Percentiles rank a stretch among this genome's conserved stretches.
phyloP scores from a whole-genome alignment of 2,113 vertebrate species.

The Danionella cerebrum region DNA sequence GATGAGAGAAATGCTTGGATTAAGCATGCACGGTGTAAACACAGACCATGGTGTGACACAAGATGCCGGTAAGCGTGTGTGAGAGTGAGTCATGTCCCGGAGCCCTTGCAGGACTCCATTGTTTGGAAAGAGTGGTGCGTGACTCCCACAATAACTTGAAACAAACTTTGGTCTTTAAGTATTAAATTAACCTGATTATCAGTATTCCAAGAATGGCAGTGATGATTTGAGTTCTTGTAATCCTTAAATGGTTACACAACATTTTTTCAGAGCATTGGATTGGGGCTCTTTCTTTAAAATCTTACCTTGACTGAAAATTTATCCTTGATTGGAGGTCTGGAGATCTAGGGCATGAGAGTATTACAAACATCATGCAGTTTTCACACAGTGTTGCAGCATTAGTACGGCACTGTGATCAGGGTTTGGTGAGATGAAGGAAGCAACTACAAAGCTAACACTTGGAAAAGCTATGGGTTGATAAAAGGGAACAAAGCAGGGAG shows the following conservation, averaged over 20 bases:
- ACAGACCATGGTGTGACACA: background rate
- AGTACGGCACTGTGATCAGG: background rate
- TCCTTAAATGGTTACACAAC: constrained; percentile 1
- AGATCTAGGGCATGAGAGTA: constrained; percentile 68
- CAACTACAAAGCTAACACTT: background rate
- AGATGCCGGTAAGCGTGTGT: background rate
- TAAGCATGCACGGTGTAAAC: background rate
- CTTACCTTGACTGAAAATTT: constrained; percentile 67
- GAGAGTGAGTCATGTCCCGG: background rate
- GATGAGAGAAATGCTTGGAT: background rate
- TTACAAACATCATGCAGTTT: constrained; percentile 63
- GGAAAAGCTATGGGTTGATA: background rate
- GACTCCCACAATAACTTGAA: background rate
- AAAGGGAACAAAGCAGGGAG: background rate
- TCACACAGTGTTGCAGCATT: constrained; percentile 26
- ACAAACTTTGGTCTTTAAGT: background rate
- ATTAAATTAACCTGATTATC: background rate
- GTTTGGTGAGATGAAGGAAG: constrained; percentile 2
- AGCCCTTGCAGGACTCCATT: background rate
- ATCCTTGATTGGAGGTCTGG: constrained; percentile 65
- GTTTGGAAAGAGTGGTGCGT: constrained; percentile 15
- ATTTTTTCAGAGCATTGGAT: constrained; percentile 9
- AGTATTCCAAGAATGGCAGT: background rate
- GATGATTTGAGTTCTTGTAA: background rate
- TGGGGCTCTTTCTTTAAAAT: background rate